A percentile compares a stretch with the other conserved stretches of the same genome.
These are phyloP conservation scores for Antitype chi DNA, from an alignment of 2,888 invertebrate species.

Conservation along the genomic window DNA sequence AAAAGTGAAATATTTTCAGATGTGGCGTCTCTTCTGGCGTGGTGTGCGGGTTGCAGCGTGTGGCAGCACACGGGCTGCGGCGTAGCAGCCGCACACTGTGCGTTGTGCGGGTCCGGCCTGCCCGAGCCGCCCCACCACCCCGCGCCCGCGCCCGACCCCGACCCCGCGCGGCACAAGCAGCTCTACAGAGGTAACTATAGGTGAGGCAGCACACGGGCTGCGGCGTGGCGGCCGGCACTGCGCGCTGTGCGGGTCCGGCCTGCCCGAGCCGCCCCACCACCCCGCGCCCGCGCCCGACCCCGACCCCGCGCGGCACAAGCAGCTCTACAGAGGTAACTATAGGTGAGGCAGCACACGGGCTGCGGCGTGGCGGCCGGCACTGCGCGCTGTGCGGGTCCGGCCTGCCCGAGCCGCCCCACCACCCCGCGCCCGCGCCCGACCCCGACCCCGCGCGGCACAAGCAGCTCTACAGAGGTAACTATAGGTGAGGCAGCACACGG, in stretches of 20 bases:
- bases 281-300: conserved; percentile 29
- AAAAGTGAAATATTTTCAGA: conserved; percentile 63
- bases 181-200: conserved; percentile 70
- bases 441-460: conserved; percentile 50
- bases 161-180: conserved; percentile 58
- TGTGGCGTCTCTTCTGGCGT: conserved; percentile 85
- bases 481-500: conserved; percentile 70
- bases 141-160: conserved; percentile 48
- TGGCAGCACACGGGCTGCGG: conserved; percentile 88
- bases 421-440: conserved; percentile 30
- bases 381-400: conserved; percentile 74
- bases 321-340: conserved; percentile 71
- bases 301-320: conserved; percentile 55
- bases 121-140: no score
- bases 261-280: conserved; percentile 38
- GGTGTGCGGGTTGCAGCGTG: conserved; percentile 80
- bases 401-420: conserved; percentile 72
- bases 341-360: conserved; percentile 71
- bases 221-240: conserved; percentile 73
- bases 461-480: conserved; percentile 71
- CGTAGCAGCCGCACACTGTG: conserved; percentile 59
- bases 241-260: conserved; percentile 69
- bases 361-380: conserved; percentile 55
- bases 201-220: conserved; percentile 87
- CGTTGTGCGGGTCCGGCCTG: no score